A percentile compares a stretch with the other conserved stretches of the same genome.
phyloP scores from a whole-genome alignment of 2,888 invertebrate genomes.

The Meandrusa payeni region DNA sequence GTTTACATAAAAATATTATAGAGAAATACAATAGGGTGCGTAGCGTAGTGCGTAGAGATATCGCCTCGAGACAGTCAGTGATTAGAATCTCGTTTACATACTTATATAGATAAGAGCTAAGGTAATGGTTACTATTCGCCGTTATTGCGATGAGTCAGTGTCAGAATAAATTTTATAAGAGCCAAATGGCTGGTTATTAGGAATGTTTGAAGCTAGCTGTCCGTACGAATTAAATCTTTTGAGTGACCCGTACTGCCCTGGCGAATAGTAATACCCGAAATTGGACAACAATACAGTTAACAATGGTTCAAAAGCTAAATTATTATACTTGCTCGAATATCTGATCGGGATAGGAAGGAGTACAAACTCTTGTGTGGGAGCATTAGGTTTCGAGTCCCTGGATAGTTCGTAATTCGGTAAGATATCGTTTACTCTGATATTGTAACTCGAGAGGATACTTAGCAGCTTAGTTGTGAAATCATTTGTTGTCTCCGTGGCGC shows the following conservation, averaged over 20 bases:
- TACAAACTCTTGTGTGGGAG: constrained; percentile 27
- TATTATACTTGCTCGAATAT: constrained; percentile 64
- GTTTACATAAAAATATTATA: too few species aligned
- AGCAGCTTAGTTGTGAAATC: constrained; percentile 30
- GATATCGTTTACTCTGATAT: constrained; percentile 48
- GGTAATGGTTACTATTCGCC: too few species aligned
- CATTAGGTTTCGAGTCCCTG: constrained; percentile 33
- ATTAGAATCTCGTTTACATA: too few species aligned
- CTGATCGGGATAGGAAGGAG: constrained; percentile 34
- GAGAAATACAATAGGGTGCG: too few species aligned
- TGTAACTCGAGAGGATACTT: constrained; percentile 54
- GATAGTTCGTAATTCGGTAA: constrained; percentile 58
- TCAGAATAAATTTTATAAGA: constrained; percentile 78
- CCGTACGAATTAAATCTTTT: constrained; percentile 79
- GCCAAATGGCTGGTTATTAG: constrained; percentile 84
- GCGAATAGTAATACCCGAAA: constrained; percentile 82
- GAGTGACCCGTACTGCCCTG: constrained; percentile 51
- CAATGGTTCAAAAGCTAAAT: constrained; percentile 79
- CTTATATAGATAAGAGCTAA: too few species aligned
- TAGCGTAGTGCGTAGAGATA: too few species aligned
- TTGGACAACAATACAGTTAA: constrained; percentile 82
- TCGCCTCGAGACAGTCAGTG: too few species aligned
- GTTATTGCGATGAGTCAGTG: constrained; percentile 49
- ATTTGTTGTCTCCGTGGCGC: too few species aligned
- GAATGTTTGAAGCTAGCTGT: constrained; percentile 82